A percentile compares a stretch with the other conserved stretches of the same genome.
Conservation (phyloP, 2,888 invertebrate species). For the Uloborus plumipes region DNA sequence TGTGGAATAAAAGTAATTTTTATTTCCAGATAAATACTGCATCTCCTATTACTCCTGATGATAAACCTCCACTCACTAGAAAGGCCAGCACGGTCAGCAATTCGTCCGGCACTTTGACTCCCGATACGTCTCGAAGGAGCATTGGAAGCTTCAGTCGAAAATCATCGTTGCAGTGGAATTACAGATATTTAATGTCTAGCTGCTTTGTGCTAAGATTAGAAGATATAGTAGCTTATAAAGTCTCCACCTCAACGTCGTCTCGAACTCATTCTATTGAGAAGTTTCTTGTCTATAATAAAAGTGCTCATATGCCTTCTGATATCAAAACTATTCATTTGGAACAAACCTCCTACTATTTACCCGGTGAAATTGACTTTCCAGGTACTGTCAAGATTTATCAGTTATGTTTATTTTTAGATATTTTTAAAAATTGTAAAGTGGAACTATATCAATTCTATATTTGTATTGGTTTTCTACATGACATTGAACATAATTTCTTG, state of each 20-base stretch:
- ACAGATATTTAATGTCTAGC: conserved; percentile 82
- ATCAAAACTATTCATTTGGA: conserved; percentile 95
- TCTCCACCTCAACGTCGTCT: conserved; percentile 77
- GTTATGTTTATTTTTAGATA: no score
- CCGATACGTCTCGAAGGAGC: conserved; percentile 50
- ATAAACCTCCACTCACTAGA: conserved; percentile 43
- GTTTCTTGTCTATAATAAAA: conserved; percentile 73
- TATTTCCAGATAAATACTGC: conserved; percentile 19
- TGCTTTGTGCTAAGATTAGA: conserved; percentile 90
- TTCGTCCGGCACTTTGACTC: conserved; percentile 49
- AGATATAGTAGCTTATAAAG: conserved; percentile 90
- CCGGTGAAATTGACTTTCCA: conserved; percentile 89
- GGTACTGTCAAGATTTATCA: conserved; percentile 73
- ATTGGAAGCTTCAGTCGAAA: conserved; percentile 50
- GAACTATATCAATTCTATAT: no score
- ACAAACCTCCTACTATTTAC: conserved; percentile 92
- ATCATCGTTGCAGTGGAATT: conserved; percentile 56
- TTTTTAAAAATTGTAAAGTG: no score
- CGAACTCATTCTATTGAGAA: conserved; percentile 56
- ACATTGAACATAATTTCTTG: no score
- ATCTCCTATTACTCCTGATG: conserved; percentile 50
- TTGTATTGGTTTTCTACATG: no score
- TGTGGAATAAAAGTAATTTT: neutral
- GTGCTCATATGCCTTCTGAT: conserved; percentile 81
- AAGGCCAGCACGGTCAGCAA: conserved; percentile 60